Percentiles rank a stretch among this genome's conserved stretches.
These are phyloP conservation scores for Perccottus glenii DNA, from an alignment of 2,113 vertebrate genomes.

Conservation along the genomic window DNA sequence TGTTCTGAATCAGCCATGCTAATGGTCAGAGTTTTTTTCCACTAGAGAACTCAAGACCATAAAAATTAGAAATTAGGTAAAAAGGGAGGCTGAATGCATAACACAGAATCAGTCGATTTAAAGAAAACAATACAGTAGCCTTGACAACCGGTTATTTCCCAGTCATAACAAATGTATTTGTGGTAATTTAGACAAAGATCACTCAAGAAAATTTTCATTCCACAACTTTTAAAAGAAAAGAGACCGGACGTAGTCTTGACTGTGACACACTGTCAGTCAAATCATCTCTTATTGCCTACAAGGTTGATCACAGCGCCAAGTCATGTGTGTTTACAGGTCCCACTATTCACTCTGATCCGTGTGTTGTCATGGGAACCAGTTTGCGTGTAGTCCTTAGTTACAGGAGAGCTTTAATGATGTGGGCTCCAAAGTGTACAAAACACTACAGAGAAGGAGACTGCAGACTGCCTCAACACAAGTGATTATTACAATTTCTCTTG, in stretches of 20 bases:
- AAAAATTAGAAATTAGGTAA: too few species aligned
- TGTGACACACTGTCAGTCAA: neutral
- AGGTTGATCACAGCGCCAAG: conserved; percentile 13
- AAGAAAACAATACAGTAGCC: neutral
- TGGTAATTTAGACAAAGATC: neutral
- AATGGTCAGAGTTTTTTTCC: too few species aligned
- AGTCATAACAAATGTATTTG: neutral
- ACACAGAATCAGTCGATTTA: neutral
- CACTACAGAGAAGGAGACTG: neutral
- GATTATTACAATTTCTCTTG: conserved; percentile 32
- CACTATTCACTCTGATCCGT: conserved; percentile 29
- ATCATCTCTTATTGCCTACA: neutral
- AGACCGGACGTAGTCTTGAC: neutral
- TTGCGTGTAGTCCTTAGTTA: conserved; percentile 63
- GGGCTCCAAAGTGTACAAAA: conserved; percentile 24
- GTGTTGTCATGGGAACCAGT: conserved; percentile 66
- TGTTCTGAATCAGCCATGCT: too few species aligned
- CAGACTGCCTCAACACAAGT: neutral
- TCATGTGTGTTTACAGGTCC: conserved; percentile 57
- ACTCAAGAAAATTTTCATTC: neutral
- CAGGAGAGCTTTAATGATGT: conserved; percentile 39
- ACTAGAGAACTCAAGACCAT: too few species aligned
- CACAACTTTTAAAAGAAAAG: neutral
- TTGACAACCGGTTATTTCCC: neutral
- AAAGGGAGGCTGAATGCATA: neutral